These are phyloP conservation scores for Pristionchus japonicus DNA, from an alignment of 2,888 invertebrate genomes.

Conservation along the genomic window DNA sequence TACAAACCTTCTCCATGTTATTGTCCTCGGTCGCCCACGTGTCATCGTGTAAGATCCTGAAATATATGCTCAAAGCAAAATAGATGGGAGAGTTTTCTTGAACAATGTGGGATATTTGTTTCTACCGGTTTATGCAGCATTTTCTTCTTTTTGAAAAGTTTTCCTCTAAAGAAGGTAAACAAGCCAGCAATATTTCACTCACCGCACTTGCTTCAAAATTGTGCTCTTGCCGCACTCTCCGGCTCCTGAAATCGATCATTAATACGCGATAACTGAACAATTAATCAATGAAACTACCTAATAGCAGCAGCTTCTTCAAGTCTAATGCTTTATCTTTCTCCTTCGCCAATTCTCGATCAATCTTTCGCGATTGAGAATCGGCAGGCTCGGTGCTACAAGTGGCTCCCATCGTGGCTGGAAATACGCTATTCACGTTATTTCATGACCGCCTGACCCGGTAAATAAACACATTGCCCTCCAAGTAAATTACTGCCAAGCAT, in stretches of 20 bases:
- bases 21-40: not conserved
- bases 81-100: not conserved
- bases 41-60: not conserved
- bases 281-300: too few species aligned
- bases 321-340: not conserved
- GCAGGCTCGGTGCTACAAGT: not conserved
- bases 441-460: too few species aligned
- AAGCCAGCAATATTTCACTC: too few species aligned
- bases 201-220: not conserved
- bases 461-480: too few species aligned
- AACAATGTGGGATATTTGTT: too few species aligned
- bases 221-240: constrained; percentile 4
- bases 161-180: too few species aligned
- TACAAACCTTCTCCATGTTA: not conserved
- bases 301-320: not conserved
- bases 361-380: not conserved
- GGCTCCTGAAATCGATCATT: not conserved
- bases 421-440: too few species aligned
- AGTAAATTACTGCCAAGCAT: too few species aligned
- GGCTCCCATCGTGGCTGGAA: not conserved
- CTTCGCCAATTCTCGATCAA: not conserved
- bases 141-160: too few species aligned
- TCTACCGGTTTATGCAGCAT: too few species aligned
- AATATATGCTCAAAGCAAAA: not conserved
- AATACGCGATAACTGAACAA: too few species aligned